Conservation (phyloP, 2,888 invertebrate genomes). For the Neelides folsomi region DNA sequence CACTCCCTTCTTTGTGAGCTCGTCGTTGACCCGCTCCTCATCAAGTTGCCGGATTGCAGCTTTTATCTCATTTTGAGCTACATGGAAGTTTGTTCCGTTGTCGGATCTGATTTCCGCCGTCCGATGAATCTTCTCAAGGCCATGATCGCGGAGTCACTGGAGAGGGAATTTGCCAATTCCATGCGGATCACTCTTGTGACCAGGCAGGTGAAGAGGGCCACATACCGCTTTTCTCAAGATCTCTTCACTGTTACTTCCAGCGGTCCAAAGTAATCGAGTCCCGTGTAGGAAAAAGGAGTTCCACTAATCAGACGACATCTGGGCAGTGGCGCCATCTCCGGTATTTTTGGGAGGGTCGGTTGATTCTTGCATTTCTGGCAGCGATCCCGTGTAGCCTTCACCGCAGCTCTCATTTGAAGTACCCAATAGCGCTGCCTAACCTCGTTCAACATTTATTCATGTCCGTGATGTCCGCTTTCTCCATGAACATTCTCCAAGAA, state of each 20-base stretch:
- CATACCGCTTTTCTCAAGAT: slow-evolving; percentile 6
- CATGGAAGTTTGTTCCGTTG: slow-evolving; percentile 38
- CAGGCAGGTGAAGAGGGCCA: slow-evolving; percentile 36
- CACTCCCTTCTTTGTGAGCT: slow-evolving; percentile 3
- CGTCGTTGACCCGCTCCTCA: not conserved
- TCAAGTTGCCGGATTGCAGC: slow-evolving; percentile 41
- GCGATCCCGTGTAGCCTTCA: slow-evolving; percentile 3
- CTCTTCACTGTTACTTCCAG: slow-evolving; percentile 7
- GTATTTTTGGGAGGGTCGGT: slow-evolving; percentile 3
- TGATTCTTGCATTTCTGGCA: slow-evolving; percentile 8
- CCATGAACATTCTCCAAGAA: too few relatives aligned
- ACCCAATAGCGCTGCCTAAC: slow-evolving; percentile 7
- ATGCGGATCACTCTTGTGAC: slow-evolving; percentile 36
- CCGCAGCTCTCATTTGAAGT: slow-evolving; percentile 1
- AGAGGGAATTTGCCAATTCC: slow-evolving; percentile 34
- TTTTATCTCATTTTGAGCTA: slow-evolving; percentile 38
- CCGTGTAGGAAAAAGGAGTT: slow-evolving; percentile 10
- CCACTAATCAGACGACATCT: not conserved
- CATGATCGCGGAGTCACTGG: slow-evolving; percentile 34
- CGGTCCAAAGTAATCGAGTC: slow-evolving; percentile 16
- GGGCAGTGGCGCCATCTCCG: slow-evolving; percentile 9
- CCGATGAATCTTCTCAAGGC: slow-evolving; percentile 35
- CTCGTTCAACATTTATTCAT: slow-evolving; percentile 7
- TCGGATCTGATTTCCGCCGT: slow-evolving; percentile 36
- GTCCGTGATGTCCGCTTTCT: slow-evolving; percentile 3